These are phyloP conservation scores for Chelon labrosus DNA, from an alignment of 2,797 vertebrate species.

Conservation along the genomic window DNA sequence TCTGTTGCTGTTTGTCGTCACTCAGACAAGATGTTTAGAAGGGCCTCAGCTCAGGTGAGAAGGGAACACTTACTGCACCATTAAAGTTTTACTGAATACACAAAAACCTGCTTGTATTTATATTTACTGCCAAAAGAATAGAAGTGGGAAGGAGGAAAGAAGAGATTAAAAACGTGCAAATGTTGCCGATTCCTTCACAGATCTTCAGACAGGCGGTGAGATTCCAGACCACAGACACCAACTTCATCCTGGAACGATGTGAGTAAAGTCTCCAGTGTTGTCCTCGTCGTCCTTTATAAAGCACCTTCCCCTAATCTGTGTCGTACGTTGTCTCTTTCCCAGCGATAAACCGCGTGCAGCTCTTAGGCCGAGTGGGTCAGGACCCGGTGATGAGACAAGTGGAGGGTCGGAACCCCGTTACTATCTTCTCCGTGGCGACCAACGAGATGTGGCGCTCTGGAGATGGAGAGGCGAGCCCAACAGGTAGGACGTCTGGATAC, in stretches of 20 bases:
- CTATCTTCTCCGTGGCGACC: conserved; percentile 97
- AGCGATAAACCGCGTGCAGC: conserved; percentile 96
- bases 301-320: too few species aligned
- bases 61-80: not conserved
- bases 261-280: conserved; percentile 70
- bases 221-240: conserved; percentile 81
- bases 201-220: conserved; percentile 88
- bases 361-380: conserved; percentile 97
- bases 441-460: conserved; percentile 98
- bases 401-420: conserved; percentile 96
- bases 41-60: conserved; percentile 77
- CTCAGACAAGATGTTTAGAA: conserved; percentile 78
- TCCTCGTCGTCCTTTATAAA: not conserved
- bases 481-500: conserved; percentile 55
- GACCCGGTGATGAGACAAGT: conserved; percentile 97
- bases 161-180: not conserved
- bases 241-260: conserved; percentile 93
- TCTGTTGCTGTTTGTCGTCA: not conserved
- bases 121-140: too few species aligned
- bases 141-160: too few species aligned
- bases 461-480: conserved; percentile 82
- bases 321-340: not conserved
- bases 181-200: conserved; percentile 68
- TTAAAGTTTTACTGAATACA: too few species aligned
- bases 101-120: too few species aligned